These are phyloP conservation scores for Diadema setosum DNA, from an alignment of 35 echinoderm and acorn worm genomes.

Conservation along the genomic window DNA sequence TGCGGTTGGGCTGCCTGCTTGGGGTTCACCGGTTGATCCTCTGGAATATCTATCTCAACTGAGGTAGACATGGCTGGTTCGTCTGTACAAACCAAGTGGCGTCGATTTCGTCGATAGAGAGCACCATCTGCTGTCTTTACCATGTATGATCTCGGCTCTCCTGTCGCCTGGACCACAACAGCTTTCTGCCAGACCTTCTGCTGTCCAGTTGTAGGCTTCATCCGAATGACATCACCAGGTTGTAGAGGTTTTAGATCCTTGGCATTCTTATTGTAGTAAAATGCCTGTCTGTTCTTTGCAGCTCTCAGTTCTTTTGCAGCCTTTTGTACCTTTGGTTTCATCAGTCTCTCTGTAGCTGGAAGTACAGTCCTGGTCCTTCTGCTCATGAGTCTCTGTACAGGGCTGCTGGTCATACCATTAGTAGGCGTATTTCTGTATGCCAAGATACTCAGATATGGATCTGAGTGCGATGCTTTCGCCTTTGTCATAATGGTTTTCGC, in stretches of 20 bases:
- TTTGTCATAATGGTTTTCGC: conserved; percentile 48
- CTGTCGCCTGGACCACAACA: neutral
- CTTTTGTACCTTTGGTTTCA: conserved; percentile 8
- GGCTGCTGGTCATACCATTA: conserved; percentile 31
- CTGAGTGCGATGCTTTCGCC: conserved; percentile 12
- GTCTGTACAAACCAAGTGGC: neutral
- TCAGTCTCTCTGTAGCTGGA: conserved; percentile 12
- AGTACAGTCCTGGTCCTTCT: conserved; percentile 53
- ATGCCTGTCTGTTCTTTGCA: conserved; percentile 1
- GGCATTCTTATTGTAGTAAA: conserved; percentile 9
- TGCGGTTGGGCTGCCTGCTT: neutral
- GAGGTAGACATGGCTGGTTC: neutral
- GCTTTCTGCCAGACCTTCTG: neutral
- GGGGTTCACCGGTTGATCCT: neutral
- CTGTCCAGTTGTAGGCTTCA: neutral
- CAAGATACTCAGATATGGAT: conserved; percentile 56
- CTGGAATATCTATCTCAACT: neutral
- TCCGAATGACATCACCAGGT: conserved; percentile 31
- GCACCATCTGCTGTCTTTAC: neutral
- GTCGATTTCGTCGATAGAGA: neutral
- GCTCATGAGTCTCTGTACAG: conserved; percentile 47
- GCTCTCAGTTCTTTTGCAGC: neutral
- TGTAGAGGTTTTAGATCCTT: conserved; percentile 16
- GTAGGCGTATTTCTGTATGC: conserved; percentile 67
- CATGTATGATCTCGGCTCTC: neutral